Conservation (phyloP, 2,113 vertebrate species). For the Azemiops feae region DNA sequence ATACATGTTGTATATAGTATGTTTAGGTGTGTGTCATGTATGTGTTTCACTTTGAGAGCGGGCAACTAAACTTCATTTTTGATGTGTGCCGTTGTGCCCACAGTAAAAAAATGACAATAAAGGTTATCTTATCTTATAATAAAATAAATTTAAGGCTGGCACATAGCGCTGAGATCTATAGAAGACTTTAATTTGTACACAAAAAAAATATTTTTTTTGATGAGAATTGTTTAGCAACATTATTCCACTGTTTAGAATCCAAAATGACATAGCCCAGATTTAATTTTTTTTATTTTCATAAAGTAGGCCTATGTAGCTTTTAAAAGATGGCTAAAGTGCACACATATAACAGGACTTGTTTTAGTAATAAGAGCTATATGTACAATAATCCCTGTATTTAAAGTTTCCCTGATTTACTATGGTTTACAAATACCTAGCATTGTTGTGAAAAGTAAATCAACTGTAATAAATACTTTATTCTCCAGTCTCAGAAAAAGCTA, state of each 20-base stretch:
- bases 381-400: conserved; percentile 27
- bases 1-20: no score
- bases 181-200: neutral
- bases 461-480: conserved; percentile 8
- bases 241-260: neutral
- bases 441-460: neutral
- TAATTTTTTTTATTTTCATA: neutral
- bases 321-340: neutral
- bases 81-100: no score
- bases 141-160: neutral
- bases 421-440: neutral
- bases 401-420: conserved; percentile 5
- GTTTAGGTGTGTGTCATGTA: no score
- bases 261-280: neutral
- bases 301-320: neutral
- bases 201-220: neutral
- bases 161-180: neutral
- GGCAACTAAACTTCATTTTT: no score
- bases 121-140: no score
- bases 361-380: conserved; percentile 11
- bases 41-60: no score
- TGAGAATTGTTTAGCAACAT: neutral
- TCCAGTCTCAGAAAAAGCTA: neutral
- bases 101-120: no score
- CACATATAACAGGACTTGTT: neutral